phyloP scores from a whole-genome alignment of 2,888 invertebrate genomes.

The Penaeus monodon region DNA sequence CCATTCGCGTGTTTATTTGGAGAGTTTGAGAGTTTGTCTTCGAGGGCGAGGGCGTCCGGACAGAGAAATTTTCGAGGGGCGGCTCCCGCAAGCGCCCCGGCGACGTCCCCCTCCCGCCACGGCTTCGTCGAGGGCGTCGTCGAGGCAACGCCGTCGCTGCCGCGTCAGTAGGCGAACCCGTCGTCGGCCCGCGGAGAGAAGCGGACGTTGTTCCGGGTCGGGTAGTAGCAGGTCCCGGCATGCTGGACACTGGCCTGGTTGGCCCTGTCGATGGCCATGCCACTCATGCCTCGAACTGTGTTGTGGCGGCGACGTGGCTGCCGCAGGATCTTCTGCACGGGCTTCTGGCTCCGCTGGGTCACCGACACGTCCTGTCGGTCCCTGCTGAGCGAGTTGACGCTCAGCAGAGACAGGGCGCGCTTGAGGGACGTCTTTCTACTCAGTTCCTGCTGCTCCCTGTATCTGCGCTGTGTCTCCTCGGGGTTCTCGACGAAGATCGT shows the following conservation, averaged over 20 bases:
- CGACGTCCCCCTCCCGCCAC: no score
- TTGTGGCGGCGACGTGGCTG: conserved; percentile 36
- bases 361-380: conserved; percentile 7
- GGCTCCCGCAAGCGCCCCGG: no score
- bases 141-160: no score
- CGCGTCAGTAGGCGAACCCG: no score
- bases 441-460: conserved; percentile 12
- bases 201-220: conserved; percentile 31
- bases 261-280: conserved; percentile 38
- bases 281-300: conserved; percentile 40
- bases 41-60: no score
- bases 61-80: no score
- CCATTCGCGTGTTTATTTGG: no score
- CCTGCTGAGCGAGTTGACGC: conserved; percentile 31
- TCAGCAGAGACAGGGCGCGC: conserved; percentile 35
- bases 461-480: conserved; percentile 1
- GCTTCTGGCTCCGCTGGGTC: conserved; percentile 13
- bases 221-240: conserved; percentile 34
- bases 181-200: no score
- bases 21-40: no score
- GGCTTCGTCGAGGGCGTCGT: no score
- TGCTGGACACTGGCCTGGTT: conserved; percentile 27
- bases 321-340: conserved; percentile 49
- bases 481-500: conserved; percentile 40
- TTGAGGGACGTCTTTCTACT: conserved; percentile 30